Evolutionary conservation across 1,140 invertebrate species (phyloP).

Genomic region (Gryon sp.): DNA sequence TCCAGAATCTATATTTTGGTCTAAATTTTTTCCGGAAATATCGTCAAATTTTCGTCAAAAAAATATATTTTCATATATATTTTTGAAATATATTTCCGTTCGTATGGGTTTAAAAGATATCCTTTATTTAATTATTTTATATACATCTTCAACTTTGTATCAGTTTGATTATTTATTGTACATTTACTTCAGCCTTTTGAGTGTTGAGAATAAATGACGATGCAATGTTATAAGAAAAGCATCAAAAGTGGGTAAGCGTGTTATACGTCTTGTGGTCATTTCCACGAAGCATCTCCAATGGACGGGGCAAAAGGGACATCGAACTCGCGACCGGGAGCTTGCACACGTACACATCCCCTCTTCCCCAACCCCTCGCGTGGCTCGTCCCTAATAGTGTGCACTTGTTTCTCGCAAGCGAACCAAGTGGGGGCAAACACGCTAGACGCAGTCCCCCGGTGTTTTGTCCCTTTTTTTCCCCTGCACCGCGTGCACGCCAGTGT

Average conservation of each 20-base stretch:
- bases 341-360: conserved; percentile 21
- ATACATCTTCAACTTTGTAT: no score
- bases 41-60: no score
- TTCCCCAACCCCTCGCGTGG: not conserved
- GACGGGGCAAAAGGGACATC: conserved; percentile 53
- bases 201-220: no score
- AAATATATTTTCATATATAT: no score
- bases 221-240: not conserved
- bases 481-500: conserved; percentile 43
- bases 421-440: conserved; percentile 40
- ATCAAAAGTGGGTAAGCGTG: conserved; percentile 34
- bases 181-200: no score
- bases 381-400: conserved; percentile 50
- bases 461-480: conserved; percentile 57
- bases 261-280: conserved; percentile 25
- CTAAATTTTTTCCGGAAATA: no score
- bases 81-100: no score
- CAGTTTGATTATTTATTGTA: no score
- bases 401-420: conserved; percentile 46
- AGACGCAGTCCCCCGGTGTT: conserved; percentile 34
- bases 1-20: no score
- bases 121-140: no score
- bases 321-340: conserved; percentile 52
- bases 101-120: no score
- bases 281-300: conserved; percentile 50